Conservation (phyloP, 2,888 invertebrate genomes). For the Melipona bicolor region DNA sequence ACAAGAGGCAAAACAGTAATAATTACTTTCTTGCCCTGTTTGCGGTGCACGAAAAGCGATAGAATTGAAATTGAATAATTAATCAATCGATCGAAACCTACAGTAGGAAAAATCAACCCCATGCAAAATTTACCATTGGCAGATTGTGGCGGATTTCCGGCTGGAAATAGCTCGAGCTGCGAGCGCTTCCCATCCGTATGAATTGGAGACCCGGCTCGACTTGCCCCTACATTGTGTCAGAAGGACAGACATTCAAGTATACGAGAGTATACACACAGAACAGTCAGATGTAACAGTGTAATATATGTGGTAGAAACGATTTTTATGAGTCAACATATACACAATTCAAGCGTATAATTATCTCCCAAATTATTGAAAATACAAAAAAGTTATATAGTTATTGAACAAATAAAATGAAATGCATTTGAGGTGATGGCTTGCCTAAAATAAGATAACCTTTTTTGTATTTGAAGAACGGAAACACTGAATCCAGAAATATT, state of each 20-base stretch:
- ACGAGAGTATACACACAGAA: slow-evolving; percentile 75
- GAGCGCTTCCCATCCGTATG: slow-evolving; percentile 90
- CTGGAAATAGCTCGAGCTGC: slow-evolving; percentile 89
- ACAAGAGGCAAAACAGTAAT: slow-evolving; percentile 32
- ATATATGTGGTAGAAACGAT: slow-evolving; percentile 19
- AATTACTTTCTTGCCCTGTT: slow-evolving; percentile 37
- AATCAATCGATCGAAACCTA: slow-evolving; percentile 30
- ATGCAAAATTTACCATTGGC: slow-evolving; percentile 90
- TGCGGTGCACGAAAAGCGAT: slow-evolving; percentile 36
- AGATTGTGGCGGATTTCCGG: slow-evolving; percentile 88
- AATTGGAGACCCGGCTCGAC: slow-evolving; percentile 87
- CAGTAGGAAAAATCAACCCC: slow-evolving; percentile 69
- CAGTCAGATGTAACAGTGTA: slow-evolving; percentile 44
- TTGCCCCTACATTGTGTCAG: slow-evolving; percentile 83
- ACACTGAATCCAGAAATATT: neutral
- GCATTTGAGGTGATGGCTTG: neutral
- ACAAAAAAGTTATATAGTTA: neutral
- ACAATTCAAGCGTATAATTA: neutral
- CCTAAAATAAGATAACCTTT: neutral
- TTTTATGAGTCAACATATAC: neutral
- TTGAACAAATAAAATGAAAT: neutral
- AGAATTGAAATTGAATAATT: slow-evolving; percentile 42
- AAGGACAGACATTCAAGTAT: slow-evolving; percentile 82
- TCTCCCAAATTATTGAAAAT: neutral
- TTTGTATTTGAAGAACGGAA: neutral